Conservation (phyloP, 2,888 invertebrate genomes). For the Sericinus montela region DNA sequence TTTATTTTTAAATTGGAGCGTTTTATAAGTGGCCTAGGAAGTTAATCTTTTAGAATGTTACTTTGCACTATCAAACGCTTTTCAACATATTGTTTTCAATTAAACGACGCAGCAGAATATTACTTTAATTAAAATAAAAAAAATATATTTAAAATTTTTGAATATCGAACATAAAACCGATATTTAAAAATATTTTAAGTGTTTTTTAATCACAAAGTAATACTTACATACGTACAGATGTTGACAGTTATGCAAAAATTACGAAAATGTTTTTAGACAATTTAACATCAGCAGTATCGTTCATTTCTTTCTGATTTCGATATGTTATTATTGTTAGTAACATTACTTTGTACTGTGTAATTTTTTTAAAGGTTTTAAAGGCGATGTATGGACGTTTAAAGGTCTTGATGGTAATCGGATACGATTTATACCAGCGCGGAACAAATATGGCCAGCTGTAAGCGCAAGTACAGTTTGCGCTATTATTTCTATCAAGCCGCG, state of each 20-base stretch:
- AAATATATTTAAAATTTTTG: no score
- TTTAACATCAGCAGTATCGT: no score
- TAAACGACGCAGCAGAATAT: not conserved
- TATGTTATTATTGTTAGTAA: no score
- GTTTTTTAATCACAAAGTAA: no score
- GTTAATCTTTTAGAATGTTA: conserved; percentile 51
- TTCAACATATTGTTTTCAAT: conserved; percentile 25
- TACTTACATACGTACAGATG: no score
- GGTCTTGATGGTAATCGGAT: conserved; percentile 13
- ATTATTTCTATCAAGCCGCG: conserved; percentile 13
- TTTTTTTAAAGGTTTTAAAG: conserved; percentile 4
- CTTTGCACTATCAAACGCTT: conserved; percentile 42
- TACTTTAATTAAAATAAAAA: no score
- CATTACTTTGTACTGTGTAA: no score
- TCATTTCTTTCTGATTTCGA: no score
- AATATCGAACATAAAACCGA: no score
- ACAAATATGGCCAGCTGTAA: conserved; percentile 7
- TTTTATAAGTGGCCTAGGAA: conserved; percentile 73
- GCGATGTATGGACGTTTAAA: not conserved
- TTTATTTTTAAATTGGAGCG: conserved; percentile 70
- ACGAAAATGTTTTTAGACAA: no score
- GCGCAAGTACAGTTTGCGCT: conserved; percentile 8
- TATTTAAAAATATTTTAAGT: no score
- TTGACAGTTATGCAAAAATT: no score
- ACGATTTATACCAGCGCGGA: conserved; percentile 6